phyloP scores from a whole-genome alignment of 2,888 invertebrate genomes.

The Branchellion lobata region DNA sequence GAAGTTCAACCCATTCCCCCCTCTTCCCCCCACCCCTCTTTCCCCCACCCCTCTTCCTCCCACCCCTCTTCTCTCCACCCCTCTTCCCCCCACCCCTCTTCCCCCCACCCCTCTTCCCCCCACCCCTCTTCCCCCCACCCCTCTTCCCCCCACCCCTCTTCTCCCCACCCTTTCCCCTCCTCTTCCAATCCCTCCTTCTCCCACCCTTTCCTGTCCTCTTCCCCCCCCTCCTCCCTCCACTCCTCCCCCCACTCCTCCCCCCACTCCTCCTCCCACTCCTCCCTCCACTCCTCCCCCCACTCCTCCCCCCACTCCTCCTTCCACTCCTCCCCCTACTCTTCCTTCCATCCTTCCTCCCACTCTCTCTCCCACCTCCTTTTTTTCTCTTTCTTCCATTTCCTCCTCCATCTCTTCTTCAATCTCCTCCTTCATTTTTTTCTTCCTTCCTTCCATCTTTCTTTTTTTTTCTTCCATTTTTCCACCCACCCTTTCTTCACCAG shows the following conservation, averaged over 20 bases:
- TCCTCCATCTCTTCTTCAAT: not conserved
- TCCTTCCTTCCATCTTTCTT: not conserved
- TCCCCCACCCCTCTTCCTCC: not conserved
- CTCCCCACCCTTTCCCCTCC: not conserved
- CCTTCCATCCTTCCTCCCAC: too few species aligned
- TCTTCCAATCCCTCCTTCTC: not conserved
- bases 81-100: not conserved
- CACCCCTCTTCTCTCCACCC: not conserved
- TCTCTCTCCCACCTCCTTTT: too few species aligned
- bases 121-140: too few species aligned
- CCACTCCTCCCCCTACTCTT: too few species aligned
- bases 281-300: too few species aligned
- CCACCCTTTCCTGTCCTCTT: too few species aligned
- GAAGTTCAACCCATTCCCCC: slow-evolving; percentile 54
- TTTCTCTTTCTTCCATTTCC: not conserved
- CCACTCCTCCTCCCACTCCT: too few species aligned
- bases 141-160: too few species aligned
- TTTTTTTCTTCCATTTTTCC: not conserved
- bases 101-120: too few species aligned
- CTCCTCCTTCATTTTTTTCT: not conserved
- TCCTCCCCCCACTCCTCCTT: too few species aligned
- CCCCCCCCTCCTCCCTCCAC: not conserved
- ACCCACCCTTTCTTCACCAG: not conserved
- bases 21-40: not conserved
- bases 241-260: too few species aligned